A percentile compares a stretch with the other conserved stretches of the same genome.
Evolutionary conservation across 2,888 invertebrate species (phyloP).

Genomic region (Mythimna loreyi): DNA sequence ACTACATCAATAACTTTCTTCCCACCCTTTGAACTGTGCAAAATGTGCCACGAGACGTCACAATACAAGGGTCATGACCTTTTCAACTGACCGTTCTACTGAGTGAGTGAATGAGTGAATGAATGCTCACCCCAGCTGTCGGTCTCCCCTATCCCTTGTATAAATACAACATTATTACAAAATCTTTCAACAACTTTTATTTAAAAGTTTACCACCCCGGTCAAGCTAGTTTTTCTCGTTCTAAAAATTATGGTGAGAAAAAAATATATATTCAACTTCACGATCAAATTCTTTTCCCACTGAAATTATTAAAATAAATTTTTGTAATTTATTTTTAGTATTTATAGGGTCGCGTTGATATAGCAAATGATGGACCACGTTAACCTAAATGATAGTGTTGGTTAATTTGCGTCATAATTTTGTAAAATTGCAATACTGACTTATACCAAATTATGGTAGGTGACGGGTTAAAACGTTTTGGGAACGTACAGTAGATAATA

Average conservation of each 20-base stretch:
- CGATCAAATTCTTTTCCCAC: not conserved
- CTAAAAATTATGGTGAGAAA: constrained; percentile 22
- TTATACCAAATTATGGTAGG: too few species aligned
- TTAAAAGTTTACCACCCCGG: not conserved
- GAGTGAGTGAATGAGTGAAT: constrained; percentile 21
- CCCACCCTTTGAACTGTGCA: constrained; percentile 23
- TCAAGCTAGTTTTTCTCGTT: constrained; percentile 15
- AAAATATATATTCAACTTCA: not conserved
- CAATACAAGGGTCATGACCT: constrained; percentile 50
- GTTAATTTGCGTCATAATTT: not conserved
- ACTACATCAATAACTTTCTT: constrained; percentile 17
- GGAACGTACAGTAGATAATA: too few species aligned
- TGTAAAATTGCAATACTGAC: not conserved
- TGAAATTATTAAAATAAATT: too few species aligned
- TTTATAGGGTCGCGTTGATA: too few species aligned
- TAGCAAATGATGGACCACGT: too few species aligned
- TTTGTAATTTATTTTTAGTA: too few species aligned
- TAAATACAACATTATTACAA: constrained; percentile 33
- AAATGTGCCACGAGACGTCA: constrained; percentile 34
- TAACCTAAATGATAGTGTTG: too few species aligned
- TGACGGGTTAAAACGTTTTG: too few species aligned
- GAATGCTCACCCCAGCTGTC: constrained; percentile 34
- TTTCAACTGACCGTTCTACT: constrained; percentile 46
- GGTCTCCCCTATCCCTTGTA: constrained; percentile 24
- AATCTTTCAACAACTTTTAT: constrained; percentile 48